Base-by-base conservation (phyloP, 2,113 vertebrate species). In the Phalacrocorax brasilianus region DNA sequence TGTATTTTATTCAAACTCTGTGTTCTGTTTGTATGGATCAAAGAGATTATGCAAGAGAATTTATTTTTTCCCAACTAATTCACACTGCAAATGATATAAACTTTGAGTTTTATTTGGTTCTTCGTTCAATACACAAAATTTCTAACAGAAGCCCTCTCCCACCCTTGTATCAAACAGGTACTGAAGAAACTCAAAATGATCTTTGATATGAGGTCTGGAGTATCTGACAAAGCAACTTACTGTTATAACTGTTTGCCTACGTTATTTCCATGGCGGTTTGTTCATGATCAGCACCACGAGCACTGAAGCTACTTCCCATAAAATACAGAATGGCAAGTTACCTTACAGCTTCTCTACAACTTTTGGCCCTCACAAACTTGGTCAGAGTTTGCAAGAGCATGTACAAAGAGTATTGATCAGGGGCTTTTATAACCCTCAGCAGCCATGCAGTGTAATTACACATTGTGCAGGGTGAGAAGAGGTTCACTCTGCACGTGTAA, bases 401-500 rank as follows among this genome's bases (percentile, higher is more conserved):
- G 19, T 21, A 23, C 2, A 5, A 50, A 56, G 20, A 35, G 2
- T 50, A 45, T 14, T 79, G 44, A 71, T 47, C 55, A 42, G 0
- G 1, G n/a, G 20, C 9, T 96, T 82, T 56, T 68, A 12, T 30
- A 52, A n/a, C 30, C 16, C 38, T 68, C 42, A 85, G 40, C 24
- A 79, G 17, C 17, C 30, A 32, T 5, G 5, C 0, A 2, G 49
- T 83, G 40, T 47, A 76, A 21, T 23, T 47, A n/a, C 28, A 40
- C 3, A 4, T 28, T 50, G 33, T 47, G 20, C 38, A 72, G 47
- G 32, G 6, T 19, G n/a, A 67, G 61, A 49, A 63, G n/a, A 91
- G n/a, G 12, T 75, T 89, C 28, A 35, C 18, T 62, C 38, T 24
- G 12, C 40, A n/a, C 21, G 22, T 0, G 0, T n/a, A 30, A 90